These are phyloP conservation scores for Manduca sexta DNA, from an alignment of 1,140 invertebrate genomes.

Conservation along the genomic window DNA sequence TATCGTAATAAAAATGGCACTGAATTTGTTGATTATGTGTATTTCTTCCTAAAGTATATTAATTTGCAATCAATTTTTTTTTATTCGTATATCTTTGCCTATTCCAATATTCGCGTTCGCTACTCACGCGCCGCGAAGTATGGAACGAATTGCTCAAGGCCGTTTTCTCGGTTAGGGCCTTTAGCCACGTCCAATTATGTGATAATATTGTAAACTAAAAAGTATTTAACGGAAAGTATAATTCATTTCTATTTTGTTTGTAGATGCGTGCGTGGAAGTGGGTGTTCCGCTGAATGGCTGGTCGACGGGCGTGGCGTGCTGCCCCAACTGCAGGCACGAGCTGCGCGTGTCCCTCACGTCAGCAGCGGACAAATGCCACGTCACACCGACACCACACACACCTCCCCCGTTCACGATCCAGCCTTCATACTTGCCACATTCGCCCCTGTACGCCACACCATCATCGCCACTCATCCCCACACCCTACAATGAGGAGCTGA, in stretches of 20 bases:
- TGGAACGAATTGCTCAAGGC: too few relatives aligned
- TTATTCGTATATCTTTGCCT: too few relatives aligned
- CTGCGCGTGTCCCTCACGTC: conserved; percentile 40
- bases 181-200: too few relatives aligned
- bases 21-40: too few relatives aligned
- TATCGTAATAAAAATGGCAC: too few relatives aligned
- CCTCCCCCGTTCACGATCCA: conserved; percentile 46
- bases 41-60: too few relatives aligned
- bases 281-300: conserved; percentile 46
- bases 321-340: conserved; percentile 78
- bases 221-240: too few relatives aligned
- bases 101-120: too few relatives aligned
- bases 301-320: conserved; percentile 65
- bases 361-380: conserved; percentile 36
- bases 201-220: too few relatives aligned
- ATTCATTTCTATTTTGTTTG: conserved; percentile 28
- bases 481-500: conserved; percentile 71
- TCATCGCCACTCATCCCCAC: conserved; percentile 42
- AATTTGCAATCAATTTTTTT: too few relatives aligned
- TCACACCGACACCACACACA: conserved; percentile 34
- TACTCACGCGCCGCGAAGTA: too few relatives aligned
- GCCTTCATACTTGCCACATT: conserved; percentile 47
- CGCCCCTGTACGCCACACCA: conserved; percentile 40
- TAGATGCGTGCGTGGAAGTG: conserved; percentile 63
- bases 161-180: too few relatives aligned